Evolutionary conservation across 2,113 vertebrate species (phyloP).

Genomic region (Epinephelus moara): DNA sequence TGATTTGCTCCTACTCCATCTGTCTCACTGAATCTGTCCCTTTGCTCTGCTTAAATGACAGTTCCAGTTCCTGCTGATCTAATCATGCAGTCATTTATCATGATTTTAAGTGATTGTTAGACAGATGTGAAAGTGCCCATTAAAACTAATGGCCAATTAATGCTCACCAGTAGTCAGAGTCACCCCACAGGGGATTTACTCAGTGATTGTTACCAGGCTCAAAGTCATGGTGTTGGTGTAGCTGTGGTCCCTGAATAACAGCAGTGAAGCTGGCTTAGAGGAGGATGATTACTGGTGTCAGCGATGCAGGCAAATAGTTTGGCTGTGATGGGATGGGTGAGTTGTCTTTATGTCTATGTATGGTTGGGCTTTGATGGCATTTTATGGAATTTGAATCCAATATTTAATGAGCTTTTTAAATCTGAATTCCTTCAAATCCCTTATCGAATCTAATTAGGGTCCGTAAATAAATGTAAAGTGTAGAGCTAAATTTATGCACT

Average conservation of each 20-base stretch:
- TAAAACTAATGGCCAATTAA: background rate
- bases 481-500: background rate
- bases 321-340: background rate
- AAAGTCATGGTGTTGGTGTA: background rate
- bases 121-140: background rate
- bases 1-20: background rate
- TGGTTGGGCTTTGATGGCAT: constrained; percentile 16
- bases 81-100: constrained; percentile 11
- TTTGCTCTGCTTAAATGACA: background rate
- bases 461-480: background rate
- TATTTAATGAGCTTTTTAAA: background rate
- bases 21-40: background rate
- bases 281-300: background rate
- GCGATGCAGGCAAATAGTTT: background rate
- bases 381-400: background rate
- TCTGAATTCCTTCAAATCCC: constrained; percentile 10
- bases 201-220: background rate
- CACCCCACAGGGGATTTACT: background rate
- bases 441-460: background rate
- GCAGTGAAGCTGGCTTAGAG: background rate
- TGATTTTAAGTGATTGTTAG: background rate
- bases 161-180: background rate
- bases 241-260: background rate
- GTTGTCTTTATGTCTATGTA: background rate
- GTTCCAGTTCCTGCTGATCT: background rate